Base-by-base conservation (phyloP, 2,888 invertebrate species). In the Eupithecia pulchellata region DNA sequence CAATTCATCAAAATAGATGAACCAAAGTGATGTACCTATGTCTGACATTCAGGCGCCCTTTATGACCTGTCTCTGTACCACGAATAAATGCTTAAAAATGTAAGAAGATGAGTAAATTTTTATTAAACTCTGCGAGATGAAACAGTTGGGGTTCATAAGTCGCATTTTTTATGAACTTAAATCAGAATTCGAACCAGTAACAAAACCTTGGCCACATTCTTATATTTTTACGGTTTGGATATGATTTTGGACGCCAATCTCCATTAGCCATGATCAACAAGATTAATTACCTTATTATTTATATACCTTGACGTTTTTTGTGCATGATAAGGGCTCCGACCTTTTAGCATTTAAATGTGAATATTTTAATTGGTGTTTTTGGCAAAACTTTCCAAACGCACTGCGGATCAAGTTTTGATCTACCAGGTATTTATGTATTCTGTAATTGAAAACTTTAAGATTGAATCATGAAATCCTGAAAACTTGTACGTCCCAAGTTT, bases 21-120 rank as follows among this genome's bases (percentile, higher is more conserved):
- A 30, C 58, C 25, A 25, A 52, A 57, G 29, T 29, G 57, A 36
- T 13, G 61, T 61, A 17, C 2, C 6, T 30, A 30, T 36, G 64
- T 72, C 72, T 72, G 72, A 72, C 72, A 68, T 72, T 68, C 57
- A 65, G 14, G 6, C n/a, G 62, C 57, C 55, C 61, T 67, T n/a
- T 36, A 57, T 42, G 64, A 69, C 68, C 64, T 64, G 52, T 29
- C 14, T 3, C 57, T 17, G n/a, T n/a, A 57, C 25, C 57, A 57
- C 57, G 29, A 17, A 17, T 57, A 29, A 57, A 52, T 20, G 47
- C 11, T 47, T 20, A 11, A 47, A 42, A 11, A 0, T 9, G 5
- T 9, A 47, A 3, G 47, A 47, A 47, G 9, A 47, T 3, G 8
- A 20, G 25, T 9, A 25, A 36, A 4, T 8, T 36, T 36, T 42